Conservation (phyloP, 2,113 vertebrate genomes). For the Gopherus evgoodei region DNA sequence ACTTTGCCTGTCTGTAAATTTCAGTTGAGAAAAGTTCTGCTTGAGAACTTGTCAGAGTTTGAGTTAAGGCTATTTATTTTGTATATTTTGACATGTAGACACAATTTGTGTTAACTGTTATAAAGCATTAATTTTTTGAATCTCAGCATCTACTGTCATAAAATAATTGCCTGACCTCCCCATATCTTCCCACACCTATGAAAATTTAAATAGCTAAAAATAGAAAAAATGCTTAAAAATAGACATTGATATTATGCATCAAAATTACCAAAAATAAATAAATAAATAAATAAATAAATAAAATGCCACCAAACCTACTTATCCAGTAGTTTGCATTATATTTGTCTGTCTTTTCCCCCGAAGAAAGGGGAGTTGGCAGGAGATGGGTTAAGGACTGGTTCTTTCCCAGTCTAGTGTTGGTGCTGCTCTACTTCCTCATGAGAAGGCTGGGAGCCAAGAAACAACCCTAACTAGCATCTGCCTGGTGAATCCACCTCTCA, state of each 20-base stretch:
- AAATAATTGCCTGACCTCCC: too few species aligned
- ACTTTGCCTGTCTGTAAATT: too few species aligned
- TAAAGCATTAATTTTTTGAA: too few species aligned
- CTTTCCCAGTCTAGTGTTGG: neutral
- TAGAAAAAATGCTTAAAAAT: neutral
- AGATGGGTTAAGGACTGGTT: accelerated
- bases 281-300: neutral
- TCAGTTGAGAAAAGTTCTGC: too few species aligned
- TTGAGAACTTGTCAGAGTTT: too few species aligned
- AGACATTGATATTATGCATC: neutral
- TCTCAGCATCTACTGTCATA: too few species aligned
- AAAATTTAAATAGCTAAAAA: neutral
- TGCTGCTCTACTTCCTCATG: neutral
- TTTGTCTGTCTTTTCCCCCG: accelerated
- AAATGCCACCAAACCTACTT: neutral
- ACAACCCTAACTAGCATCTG: accelerated
- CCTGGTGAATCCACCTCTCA: accelerated
- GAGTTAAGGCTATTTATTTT: too few species aligned
- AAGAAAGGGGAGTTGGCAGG: accelerated
- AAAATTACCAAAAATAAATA: neutral
- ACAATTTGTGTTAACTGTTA: neutral
- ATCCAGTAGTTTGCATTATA: neutral
- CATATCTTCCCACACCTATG: too few species aligned
- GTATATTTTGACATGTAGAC: neutral
- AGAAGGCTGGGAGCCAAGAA: accelerated